Evolutionary conservation across 2,113 vertebrate genomes (phyloP).

Genomic region (Xiphias gladius): DNA sequence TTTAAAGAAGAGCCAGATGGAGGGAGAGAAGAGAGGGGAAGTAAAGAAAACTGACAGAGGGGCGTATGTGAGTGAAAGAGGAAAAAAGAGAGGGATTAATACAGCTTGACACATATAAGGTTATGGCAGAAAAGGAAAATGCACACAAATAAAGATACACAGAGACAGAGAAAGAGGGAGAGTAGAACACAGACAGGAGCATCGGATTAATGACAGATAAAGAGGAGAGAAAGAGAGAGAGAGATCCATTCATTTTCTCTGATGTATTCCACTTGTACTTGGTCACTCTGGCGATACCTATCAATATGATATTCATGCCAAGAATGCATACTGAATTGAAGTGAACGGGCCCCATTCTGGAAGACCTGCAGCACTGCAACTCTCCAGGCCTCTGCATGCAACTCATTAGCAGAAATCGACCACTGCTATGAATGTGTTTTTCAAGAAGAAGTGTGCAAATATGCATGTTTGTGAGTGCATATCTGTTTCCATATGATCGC

Average conservation of each 20-base stretch:
- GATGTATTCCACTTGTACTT: constrained; percentile 56
- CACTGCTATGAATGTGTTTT: background rate
- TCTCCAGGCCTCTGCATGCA: constrained; percentile 7
- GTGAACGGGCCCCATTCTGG: constrained; percentile 3
- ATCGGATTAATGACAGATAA: constrained; percentile 43
- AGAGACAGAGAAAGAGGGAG: constrained; percentile 30
- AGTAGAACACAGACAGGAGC: constrained; percentile 33
- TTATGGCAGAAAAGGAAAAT: constrained; percentile 45
- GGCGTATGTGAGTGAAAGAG: constrained; percentile 25
- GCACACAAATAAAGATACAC: constrained; percentile 43
- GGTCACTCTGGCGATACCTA: constrained; percentile 31
- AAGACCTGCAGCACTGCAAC: constrained; percentile 5
- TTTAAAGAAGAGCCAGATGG: constrained; percentile 53
- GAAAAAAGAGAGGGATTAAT: constrained; percentile 32
- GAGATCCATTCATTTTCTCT: constrained; percentile 51
- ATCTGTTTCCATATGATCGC: background rate
- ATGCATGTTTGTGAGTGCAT: background rate
- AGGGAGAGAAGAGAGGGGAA: background rate
- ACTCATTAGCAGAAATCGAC: constrained; percentile 28
- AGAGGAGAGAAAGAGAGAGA: constrained; percentile 32
- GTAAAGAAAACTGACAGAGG: constrained; percentile 49
- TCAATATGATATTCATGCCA: constrained; percentile 25
- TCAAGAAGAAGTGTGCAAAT: background rate
- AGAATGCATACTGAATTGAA: constrained; percentile 34
- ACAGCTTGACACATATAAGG: constrained; percentile 47